Evolutionary conservation across 1,140 invertebrate genomes (phyloP).

Genomic region (Drosophila tropicalis): DNA sequence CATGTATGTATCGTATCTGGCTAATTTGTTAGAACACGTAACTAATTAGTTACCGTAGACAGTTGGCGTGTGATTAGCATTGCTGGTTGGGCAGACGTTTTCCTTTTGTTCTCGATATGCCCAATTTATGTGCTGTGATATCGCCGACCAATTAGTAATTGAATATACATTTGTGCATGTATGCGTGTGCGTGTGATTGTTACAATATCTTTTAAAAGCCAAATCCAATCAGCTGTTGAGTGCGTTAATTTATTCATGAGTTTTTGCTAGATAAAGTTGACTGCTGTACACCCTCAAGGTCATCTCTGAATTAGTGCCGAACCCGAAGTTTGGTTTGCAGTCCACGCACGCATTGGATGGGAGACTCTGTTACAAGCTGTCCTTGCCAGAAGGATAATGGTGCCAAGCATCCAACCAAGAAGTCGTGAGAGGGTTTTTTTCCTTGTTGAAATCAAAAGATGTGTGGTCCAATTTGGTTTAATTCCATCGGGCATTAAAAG

Average conservation of each 20-base stretch:
- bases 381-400: constrained; percentile 8
- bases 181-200: neutral
- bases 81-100: constrained; percentile 17
- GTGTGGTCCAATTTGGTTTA: constrained; percentile 41
- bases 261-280: constrained; percentile 18
- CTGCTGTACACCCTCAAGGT: neutral
- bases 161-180: constrained; percentile 39
- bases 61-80: constrained; percentile 44
- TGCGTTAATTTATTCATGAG: constrained; percentile 75
- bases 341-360: constrained; percentile 59
- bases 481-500: constrained; percentile 58
- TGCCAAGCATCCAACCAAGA: constrained; percentile 1
- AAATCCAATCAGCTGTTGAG: constrained; percentile 73
- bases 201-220: constrained; percentile 48
- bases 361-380: constrained; percentile 15
- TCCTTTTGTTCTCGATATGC: constrained; percentile 5
- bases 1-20: neutral
- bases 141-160: constrained; percentile 60
- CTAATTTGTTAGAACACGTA: constrained; percentile 58
- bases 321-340: constrained; percentile 60
- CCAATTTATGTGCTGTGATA: neutral
- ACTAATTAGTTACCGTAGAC: constrained; percentile 51
- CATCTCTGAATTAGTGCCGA: constrained; percentile 35
- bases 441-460: constrained; percentile 35
- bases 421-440: constrained; percentile 31